Evolutionary conservation across 2,113 vertebrate species (phyloP).

Genomic region (Lasiurus cinereus): DNA sequence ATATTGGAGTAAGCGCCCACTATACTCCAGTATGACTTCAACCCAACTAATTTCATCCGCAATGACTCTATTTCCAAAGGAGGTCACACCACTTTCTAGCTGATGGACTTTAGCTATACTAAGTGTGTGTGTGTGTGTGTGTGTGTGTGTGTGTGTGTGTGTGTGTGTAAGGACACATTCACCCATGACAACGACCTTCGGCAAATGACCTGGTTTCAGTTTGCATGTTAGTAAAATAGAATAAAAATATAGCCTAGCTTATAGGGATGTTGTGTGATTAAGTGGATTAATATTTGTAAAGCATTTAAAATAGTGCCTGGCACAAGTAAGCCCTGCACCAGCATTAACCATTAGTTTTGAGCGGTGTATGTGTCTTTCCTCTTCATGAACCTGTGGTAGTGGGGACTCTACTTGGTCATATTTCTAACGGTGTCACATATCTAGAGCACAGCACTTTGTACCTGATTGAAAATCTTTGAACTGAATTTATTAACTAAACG

Average conservation of each 20-base stretch:
- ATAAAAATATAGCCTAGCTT: background rate
- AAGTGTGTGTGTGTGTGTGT: background rate
- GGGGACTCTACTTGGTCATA: background rate
- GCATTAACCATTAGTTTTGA: background rate
- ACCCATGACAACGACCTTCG: background rate
- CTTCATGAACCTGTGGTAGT: background rate
- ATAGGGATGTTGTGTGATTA: background rate
- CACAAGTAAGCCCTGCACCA: background rate
- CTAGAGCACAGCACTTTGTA: background rate
- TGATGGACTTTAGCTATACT: background rate
- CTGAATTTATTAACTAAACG: background rate
- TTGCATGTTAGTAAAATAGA: background rate
- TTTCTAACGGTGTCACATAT: background rate
- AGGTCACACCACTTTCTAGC: background rate
- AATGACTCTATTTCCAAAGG: background rate
- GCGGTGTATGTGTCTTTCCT: rapidly evolving
- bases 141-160: background rate
- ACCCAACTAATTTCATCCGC: background rate
- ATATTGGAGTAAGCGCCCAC: background rate
- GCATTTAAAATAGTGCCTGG: background rate
- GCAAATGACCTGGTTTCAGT: background rate
- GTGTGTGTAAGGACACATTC: background rate
- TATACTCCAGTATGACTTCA: background rate
- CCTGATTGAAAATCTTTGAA: background rate
- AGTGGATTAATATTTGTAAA: background rate